A percentile compares a stretch with the other conserved stretches of the same genome.
phyloP scores from a whole-genome alignment of 2,797 vertebrate genomes.

The Hoplostethus atlanticus region DNA sequence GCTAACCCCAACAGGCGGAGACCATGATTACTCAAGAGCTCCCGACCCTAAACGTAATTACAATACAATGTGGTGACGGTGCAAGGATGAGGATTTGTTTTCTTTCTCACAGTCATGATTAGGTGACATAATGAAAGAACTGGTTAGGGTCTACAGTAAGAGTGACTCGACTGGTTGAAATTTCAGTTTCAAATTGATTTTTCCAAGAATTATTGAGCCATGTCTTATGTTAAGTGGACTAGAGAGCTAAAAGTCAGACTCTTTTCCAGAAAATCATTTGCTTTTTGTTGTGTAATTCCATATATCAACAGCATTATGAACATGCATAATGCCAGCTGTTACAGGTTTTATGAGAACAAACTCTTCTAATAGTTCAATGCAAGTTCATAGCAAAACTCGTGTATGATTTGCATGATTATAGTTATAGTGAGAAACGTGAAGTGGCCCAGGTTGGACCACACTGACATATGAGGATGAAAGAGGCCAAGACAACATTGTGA shows the following conservation, averaged over 20 bases:
- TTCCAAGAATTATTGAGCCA: slow-evolving; percentile 36
- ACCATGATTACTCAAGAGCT: slow-evolving; percentile 62
- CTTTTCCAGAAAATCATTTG: not conserved
- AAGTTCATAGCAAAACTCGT: slow-evolving; percentile 1
- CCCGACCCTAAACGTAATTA: slow-evolving; percentile 52
- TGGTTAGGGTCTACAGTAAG: slow-evolving; percentile 16
- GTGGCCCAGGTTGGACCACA: slow-evolving; percentile 1
- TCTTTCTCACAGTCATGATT: not conserved
- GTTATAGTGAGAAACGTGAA: not conserved
- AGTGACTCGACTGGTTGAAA: slow-evolving; percentile 27
- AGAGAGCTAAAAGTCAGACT: not conserved
- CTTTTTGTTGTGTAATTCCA: slow-evolving; percentile 7
- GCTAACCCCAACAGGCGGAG: slow-evolving; percentile 54
- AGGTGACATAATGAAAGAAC: slow-evolving; percentile 49
- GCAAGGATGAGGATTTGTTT: slow-evolving; percentile 21
- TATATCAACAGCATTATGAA: not conserved
- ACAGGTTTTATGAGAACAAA: not conserved
- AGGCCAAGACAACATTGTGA: slow-evolving; percentile 20
- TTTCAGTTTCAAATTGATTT: slow-evolving; percentile 24
- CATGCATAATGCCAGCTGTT: not conserved
- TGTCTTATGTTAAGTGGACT: slow-evolving; percentile 28
- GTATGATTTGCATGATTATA: not conserved
- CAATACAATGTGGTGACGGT: slow-evolving; percentile 36
- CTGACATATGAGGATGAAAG: slow-evolving; percentile 23
- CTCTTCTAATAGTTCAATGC: not conserved